Evolutionary conservation across 2,113 vertebrate species (phyloP).

Genomic region (Forbesichthys papilliferus): DNA sequence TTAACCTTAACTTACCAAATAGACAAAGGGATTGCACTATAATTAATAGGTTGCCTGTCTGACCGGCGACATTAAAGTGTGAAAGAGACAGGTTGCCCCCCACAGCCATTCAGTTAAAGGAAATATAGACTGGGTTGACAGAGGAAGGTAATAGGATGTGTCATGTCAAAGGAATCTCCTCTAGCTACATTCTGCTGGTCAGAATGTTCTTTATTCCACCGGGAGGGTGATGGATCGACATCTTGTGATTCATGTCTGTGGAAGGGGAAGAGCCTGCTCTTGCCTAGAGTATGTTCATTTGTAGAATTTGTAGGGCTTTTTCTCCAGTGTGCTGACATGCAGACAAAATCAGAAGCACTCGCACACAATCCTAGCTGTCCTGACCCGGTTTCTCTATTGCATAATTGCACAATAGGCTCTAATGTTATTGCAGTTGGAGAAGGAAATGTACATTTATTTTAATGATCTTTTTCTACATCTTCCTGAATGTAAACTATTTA

Average conservation of each 20-base stretch:
- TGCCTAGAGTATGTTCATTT: slow-evolving; percentile 11
- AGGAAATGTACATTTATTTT: slow-evolving; percentile 39
- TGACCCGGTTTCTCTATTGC: neutral
- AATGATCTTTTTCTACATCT: slow-evolving; percentile 66
- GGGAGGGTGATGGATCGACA: slow-evolving; percentile 33
- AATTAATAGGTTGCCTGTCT: too few relatives aligned
- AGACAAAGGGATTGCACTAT: too few relatives aligned
- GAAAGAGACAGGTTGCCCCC: too few relatives aligned
- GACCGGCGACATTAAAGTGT: too few relatives aligned
- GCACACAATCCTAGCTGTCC: slow-evolving; percentile 2
- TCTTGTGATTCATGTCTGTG: slow-evolving; percentile 36
- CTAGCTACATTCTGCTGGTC: slow-evolving; percentile 26
- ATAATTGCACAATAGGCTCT: neutral
- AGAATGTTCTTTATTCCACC: slow-evolving; percentile 24
- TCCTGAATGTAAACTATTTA: slow-evolving; percentile 73
- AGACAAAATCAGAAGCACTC: neutral
- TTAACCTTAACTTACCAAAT: neutral
- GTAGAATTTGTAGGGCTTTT: slow-evolving; percentile 27
- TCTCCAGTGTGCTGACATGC: neutral
- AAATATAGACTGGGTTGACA: neutral
- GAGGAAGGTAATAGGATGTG: slow-evolving; percentile 40
- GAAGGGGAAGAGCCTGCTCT: slow-evolving; percentile 65
- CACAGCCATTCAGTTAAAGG: too few relatives aligned
- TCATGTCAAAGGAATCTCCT: slow-evolving; percentile 41
- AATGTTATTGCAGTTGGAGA: neutral